Conservation (phyloP, 2,888 invertebrate genomes). For the Rhagonycha fulva region DNA sequence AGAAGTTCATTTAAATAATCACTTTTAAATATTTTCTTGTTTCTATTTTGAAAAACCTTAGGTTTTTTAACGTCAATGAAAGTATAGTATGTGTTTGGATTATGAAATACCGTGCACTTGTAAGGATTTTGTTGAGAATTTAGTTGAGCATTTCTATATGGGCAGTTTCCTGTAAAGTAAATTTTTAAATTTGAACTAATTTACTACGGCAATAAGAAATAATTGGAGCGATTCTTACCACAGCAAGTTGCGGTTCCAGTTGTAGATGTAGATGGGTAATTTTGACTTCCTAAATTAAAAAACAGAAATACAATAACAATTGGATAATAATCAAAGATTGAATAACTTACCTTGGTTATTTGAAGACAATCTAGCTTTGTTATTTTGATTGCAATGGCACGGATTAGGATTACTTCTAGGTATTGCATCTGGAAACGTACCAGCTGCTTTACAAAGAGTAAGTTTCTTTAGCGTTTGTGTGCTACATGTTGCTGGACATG, state of each 20-base stretch:
- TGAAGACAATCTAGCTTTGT: not conserved
- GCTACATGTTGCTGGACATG: not conserved
- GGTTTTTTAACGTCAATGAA: not conserved
- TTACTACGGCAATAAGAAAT: not conserved
- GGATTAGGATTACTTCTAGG: not conserved
- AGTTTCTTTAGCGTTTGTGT: not conserved
- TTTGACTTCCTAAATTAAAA: not conserved
- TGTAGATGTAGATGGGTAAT: not conserved
- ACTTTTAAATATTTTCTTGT: not conserved
- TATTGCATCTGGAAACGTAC: not conserved
- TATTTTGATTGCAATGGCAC: not conserved
- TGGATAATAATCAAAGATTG: not conserved
- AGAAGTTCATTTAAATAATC: not conserved
- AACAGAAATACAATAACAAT: not conserved
- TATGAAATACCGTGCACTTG: not conserved
- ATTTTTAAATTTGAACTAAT: not conserved
- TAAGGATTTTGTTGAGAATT: not conserved
- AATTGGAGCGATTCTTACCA: not conserved
- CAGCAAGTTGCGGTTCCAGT: not conserved
- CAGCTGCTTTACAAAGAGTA: not conserved
- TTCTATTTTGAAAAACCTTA: not conserved
- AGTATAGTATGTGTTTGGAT: not conserved
- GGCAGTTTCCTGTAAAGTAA: not conserved
- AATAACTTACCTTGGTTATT: too few relatives aligned
- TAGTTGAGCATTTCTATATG: not conserved